phyloP scores from a whole-genome alignment of 2,888 invertebrate genomes.

The Nymphalis urticae region DNA sequence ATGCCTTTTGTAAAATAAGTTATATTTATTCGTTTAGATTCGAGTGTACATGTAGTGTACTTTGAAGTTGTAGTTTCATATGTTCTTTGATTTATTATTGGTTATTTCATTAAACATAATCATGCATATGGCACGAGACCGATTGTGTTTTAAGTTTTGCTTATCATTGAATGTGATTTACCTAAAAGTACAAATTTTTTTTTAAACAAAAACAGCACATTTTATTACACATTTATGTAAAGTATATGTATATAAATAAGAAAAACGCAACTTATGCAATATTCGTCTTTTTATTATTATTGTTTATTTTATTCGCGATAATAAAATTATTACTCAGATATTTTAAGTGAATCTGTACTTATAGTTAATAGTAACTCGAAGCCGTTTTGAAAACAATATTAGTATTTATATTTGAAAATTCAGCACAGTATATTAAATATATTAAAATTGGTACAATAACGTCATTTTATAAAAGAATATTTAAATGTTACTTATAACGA shows the following conservation, averaged over 20 bases:
- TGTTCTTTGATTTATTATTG: background rate
- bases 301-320: too few relatives aligned
- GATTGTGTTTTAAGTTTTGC: slow-evolving; percentile 10
- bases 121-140: background rate
- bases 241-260: background rate
- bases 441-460: too few relatives aligned
- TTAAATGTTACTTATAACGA: too few relatives aligned
- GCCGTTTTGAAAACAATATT: too few relatives aligned
- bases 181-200: slow-evolving; percentile 36
- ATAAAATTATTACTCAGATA: too few relatives aligned
- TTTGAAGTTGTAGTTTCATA: background rate
- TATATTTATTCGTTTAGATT: slow-evolving; percentile 2
- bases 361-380: too few relatives aligned
- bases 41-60: background rate
- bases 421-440: too few relatives aligned
- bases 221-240: background rate
- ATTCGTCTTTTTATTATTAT: too few relatives aligned
- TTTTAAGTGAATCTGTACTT: too few relatives aligned
- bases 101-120: slow-evolving; percentile 2
- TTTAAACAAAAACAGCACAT: background rate
- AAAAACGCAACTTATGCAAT: too few relatives aligned
- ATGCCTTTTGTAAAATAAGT: slow-evolving; percentile 6
- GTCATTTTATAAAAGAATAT: too few relatives aligned
- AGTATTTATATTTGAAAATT: too few relatives aligned
- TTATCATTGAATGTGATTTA: slow-evolving; percentile 30